These are phyloP conservation scores for Biston betularia DNA, from an alignment of 2,888 invertebrate genomes.

Conservation along the genomic window DNA sequence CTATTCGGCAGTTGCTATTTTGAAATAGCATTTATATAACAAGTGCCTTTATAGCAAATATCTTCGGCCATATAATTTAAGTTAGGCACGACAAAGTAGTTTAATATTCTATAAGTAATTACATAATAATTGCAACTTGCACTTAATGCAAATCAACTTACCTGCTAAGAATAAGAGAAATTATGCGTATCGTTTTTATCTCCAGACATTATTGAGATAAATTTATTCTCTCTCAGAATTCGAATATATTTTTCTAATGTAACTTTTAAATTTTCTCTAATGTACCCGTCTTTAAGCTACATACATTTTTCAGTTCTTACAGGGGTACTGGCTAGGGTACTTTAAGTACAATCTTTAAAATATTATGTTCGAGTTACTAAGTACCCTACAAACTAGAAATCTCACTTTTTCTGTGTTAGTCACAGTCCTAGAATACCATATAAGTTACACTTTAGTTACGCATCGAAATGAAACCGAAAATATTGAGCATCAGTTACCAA, in stretches of 20 bases:
- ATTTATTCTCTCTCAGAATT: conserved; percentile 59
- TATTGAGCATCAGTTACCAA: conserved; percentile 43
- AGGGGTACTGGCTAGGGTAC: conserved; percentile 33
- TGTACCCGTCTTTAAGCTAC: conserved; percentile 25
- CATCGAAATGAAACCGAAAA: conserved; percentile 40
- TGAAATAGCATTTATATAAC: conserved; percentile 17
- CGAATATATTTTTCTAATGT: conserved; percentile 28
- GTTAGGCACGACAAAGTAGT: conserved; percentile 35
- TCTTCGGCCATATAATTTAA: conserved; percentile 34
- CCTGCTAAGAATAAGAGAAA: conserved; percentile 32
- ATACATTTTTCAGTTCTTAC: conserved; percentile 32
- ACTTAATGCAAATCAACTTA: conserved; percentile 27
- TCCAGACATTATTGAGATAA: conserved; percentile 58
- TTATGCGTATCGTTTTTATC: conserved; percentile 41
- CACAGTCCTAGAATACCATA: conserved; percentile 54
- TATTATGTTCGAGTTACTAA: conserved; percentile 34
- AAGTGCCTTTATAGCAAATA: conserved; percentile 20
- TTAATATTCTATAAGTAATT: conserved; percentile 24
- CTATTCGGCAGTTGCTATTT: conserved; percentile 13
- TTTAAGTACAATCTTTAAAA: conserved; percentile 36
- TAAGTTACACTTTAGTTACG: conserved; percentile 38
- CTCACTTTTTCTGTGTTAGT: conserved; percentile 69
- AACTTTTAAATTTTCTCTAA: conserved; percentile 26
- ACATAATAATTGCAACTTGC: conserved; percentile 31
- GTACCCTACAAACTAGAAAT: conserved; percentile 52